These are phyloP conservation scores for Drosophila vallismaia DNA, from an alignment of 2,888 invertebrate genomes.

Conservation along the genomic window DNA sequence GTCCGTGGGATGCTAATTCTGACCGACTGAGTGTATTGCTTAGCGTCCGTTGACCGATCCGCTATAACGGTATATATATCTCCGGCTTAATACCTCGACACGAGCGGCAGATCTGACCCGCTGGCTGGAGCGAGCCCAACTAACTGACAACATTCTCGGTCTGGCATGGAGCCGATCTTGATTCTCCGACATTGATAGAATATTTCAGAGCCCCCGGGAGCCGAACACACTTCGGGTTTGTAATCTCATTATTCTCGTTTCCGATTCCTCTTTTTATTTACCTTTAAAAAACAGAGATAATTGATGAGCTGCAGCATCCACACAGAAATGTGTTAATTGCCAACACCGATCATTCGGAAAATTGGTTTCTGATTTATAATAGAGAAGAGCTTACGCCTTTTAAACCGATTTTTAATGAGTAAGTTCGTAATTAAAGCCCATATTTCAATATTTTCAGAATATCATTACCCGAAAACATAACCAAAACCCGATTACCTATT, in stretches of 20 bases:
- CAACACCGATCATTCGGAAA: slow-evolving; percentile 29
- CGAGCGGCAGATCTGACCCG: slow-evolving; percentile 45
- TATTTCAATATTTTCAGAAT: too few relatives aligned
- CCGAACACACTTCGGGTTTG: slow-evolving; percentile 55
- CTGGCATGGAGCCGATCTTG: slow-evolving; percentile 5
- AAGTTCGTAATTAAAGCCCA: too few relatives aligned
- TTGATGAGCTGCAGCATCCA: slow-evolving; percentile 24
- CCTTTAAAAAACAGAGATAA: slow-evolving; percentile 20
- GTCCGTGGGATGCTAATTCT: slow-evolving; percentile 8
- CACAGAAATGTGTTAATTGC: slow-evolving; percentile 52
- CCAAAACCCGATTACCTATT: too few relatives aligned
- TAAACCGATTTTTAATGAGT: not conserved
- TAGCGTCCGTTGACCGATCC: slow-evolving; percentile 39
- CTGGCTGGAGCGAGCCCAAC: slow-evolving; percentile 69
- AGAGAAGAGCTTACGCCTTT: not conserved
- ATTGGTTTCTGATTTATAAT: slow-evolving; percentile 2
- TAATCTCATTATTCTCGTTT: slow-evolving; percentile 17
- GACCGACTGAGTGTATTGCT: slow-evolving; percentile 16
- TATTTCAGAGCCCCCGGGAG: slow-evolving; percentile 29
- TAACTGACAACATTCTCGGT: slow-evolving; percentile 55
- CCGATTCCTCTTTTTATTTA: not conserved
- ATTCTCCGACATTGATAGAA: slow-evolving; percentile 1
- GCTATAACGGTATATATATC: slow-evolving; percentile 11
- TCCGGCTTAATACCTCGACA: not conserved
- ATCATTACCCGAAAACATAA: too few relatives aligned